Conservation (phyloP, 2,113 vertebrate genomes). For the Pedionomus torquatus region DNA sequence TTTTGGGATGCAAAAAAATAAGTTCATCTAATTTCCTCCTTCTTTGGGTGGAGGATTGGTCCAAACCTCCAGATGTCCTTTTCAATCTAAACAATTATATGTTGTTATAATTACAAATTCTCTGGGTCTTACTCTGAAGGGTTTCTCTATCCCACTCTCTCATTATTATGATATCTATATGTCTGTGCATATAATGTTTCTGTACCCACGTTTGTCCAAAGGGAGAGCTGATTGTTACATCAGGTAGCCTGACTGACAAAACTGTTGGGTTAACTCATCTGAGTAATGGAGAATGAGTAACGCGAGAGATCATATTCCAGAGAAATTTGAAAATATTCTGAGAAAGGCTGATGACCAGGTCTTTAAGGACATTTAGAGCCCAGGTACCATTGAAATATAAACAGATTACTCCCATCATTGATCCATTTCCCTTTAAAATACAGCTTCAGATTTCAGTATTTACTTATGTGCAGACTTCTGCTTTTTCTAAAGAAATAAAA, state of each 20-base stretch:
- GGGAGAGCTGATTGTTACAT: background rate
- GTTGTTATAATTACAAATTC: background rate
- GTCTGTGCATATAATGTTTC: background rate
- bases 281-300: background rate
- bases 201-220: background rate
- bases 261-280: background rate
- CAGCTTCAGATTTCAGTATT: background rate
- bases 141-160: background rate
- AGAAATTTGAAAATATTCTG: background rate
- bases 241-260: background rate
- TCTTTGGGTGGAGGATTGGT: background rate
- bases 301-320: background rate
- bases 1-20: background rate
- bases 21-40: background rate
- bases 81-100: background rate
- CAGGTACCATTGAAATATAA: background rate
- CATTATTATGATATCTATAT: background rate
- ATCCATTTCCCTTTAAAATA: background rate
- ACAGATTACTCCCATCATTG: background rate
- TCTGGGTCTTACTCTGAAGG: background rate
- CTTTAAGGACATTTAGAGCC: background rate
- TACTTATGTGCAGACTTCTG: fast-evolving
- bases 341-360: background rate
- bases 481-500: background rate
- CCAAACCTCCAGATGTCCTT: background rate